Evolutionary conservation across 2,888 invertebrate genomes (phyloP), one percentile per base, ranked within the genome.

Genomic region (Lasioglossum calceatum): DNA sequence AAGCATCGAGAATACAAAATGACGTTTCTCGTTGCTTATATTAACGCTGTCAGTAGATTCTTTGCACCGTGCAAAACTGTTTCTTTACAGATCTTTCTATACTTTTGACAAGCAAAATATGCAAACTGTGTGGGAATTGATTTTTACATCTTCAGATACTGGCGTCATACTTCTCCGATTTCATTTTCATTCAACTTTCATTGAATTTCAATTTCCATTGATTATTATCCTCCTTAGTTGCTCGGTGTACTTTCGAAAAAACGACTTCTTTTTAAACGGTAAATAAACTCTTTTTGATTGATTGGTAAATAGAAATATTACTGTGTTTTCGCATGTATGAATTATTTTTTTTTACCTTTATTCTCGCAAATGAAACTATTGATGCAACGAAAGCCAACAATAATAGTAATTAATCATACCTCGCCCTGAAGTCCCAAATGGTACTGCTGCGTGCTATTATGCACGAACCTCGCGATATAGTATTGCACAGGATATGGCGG

Each of bases 401-500:
- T 50, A 12, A n/a, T 27, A 61, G 12, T 27, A 61, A 61, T 61
- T 16, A 27, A 12, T 2, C 88, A 90, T 90, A 95, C 96, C 93
- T 96, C 96, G 23, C 95, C 93, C 0, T 93, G 94, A 27, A 95
- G 47, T 77, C 93, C 92, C 1, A 95, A 92, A 81, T 95, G 96
- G 71, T 94, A 94, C 81, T 96, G 96, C 42, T 95, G 42, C 1
- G 95, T 95, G 85, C 94, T 95, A 85, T 96, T 96, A 88, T 96
- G 96, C 27, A 92, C 89, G 77, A 96, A 92, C 82, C 95, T 92
- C 5, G 95, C 95, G 64, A 95, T 92, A 71, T 94, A 94, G 83
- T 95, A 96, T 74, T 94, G 92, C 36, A 96, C 77, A 4, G 91
- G 81, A 85, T 93, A 96, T 0, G 96, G 96, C 23, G 96, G 95